Evolutionary conservation across 2,113 vertebrate species (phyloP).

Genomic region (Indicator maculatus): DNA sequence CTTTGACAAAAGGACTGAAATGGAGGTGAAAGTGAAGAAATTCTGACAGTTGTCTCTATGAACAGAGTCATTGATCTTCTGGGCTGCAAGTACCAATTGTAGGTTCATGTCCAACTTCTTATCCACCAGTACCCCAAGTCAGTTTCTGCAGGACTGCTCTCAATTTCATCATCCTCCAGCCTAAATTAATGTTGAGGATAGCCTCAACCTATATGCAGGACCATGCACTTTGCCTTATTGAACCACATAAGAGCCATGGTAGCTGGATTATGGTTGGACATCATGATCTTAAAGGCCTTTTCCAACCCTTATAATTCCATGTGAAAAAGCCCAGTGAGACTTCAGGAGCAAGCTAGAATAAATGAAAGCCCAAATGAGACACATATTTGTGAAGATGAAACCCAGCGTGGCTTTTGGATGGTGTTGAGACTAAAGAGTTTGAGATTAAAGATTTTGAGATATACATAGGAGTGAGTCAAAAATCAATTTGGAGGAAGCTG

Average conservation of each 20-base stretch:
- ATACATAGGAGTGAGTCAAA: not conserved
- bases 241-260: no score
- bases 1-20: not conserved
- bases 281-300: no score
- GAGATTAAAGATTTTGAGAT: not conserved
- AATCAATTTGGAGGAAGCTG: not conserved
- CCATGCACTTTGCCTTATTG: no score
- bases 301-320: not conserved
- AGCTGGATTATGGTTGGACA: no score
- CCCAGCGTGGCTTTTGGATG: not conserved
- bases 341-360: not conserved
- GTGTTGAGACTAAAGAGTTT: not conserved
- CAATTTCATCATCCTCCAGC: no score
- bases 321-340: not conserved
- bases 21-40: not conserved
- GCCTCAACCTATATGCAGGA: no score
- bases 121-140: no score
- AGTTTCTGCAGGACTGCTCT: no score
- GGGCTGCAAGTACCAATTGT: no score
- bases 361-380: not conserved
- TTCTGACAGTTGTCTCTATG: not conserved
- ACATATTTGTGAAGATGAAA: not conserved
- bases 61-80: not conserved
- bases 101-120: no score
- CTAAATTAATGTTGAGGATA: no score